Percentiles rank a stretch among this genome's conserved stretches.
Evolutionary conservation across 2,888 invertebrate species (phyloP).

Genomic region (Liodrosophila aerea): DNA sequence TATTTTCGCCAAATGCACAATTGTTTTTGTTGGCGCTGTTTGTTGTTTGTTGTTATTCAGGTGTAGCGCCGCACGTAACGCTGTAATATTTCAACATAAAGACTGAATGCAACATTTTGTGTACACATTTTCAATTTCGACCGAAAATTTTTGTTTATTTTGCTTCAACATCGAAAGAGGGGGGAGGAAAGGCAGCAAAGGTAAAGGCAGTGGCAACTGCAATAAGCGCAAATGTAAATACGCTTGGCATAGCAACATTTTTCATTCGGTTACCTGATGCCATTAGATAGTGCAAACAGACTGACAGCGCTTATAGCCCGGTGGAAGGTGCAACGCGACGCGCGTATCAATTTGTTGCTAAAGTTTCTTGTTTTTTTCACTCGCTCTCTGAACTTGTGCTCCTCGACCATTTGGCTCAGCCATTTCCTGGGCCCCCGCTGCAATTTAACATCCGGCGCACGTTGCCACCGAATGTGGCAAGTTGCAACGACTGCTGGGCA

Average conservation of each 20-base stretch:
- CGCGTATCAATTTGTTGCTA: slow-evolving; percentile 64
- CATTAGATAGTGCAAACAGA: slow-evolving; percentile 67
- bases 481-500: slow-evolving; percentile 19
- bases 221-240: slow-evolving; percentile 65
- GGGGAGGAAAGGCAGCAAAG: slow-evolving; percentile 7
- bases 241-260: slow-evolving; percentile 49
- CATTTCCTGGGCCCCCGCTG: slow-evolving; percentile 29
- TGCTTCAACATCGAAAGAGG: slow-evolving; percentile 16
- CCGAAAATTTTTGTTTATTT: slow-evolving; percentile 50
- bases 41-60: slow-evolving; percentile 14
- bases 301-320: slow-evolving; percentile 37
- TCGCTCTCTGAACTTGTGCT: neutral
- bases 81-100: slow-evolving; percentile 36
- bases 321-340: slow-evolving; percentile 1
- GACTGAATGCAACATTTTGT: slow-evolving; percentile 39
- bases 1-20: neutral
- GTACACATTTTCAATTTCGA: slow-evolving; percentile 53
- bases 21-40: slow-evolving; percentile 1
- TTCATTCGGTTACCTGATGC: slow-evolving; percentile 66
- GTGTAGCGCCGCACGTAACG: slow-evolving; percentile 32
- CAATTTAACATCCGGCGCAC: slow-evolving; percentile 51
- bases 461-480: slow-evolving; percentile 28
- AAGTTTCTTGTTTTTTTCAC: slow-evolving; percentile 34
- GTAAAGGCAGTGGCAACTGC: slow-evolving; percentile 11
- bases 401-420: neutral